A percentile compares a stretch with the other conserved stretches of the same genome.
phyloP scores from a whole-genome alignment of 2,888 invertebrate species.

The Aphidius colemani region DNA sequence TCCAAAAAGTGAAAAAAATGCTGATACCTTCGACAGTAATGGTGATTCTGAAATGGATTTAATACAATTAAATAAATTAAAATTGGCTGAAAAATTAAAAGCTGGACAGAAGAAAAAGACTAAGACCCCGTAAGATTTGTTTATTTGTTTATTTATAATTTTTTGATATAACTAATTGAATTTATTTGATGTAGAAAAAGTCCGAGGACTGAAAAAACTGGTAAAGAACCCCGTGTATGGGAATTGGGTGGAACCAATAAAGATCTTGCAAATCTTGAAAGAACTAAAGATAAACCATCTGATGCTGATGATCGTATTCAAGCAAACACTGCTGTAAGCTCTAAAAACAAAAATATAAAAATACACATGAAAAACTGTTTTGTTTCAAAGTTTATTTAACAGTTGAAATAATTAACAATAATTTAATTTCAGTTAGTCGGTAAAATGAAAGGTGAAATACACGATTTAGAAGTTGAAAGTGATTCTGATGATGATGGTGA shows the following conservation, averaged over 20 bases:
- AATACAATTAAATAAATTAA: slow-evolving; percentile 64
- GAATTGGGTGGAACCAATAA: slow-evolving; percentile 79
- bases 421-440: slow-evolving; percentile 70
- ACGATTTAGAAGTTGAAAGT: slow-evolving; percentile 80
- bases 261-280: slow-evolving; percentile 80
- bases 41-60: slow-evolving; percentile 52
- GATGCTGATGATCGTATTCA: slow-evolving; percentile 66
- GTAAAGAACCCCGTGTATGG: slow-evolving; percentile 91
- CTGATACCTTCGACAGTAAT: slow-evolving; percentile 25
- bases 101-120: slow-evolving; percentile 68
- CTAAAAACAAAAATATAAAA: too few species aligned
- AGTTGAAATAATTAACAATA: slow-evolving; percentile 12
- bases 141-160: background rate
- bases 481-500: slow-evolving; percentile 72
- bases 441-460: slow-evolving; percentile 81
- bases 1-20: too few species aligned
- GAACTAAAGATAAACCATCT: slow-evolving; percentile 77
- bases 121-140: slow-evolving; percentile 63
- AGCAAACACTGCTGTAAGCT: slow-evolving; percentile 69
- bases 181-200: slow-evolving; percentile 56
- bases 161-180: too few species aligned
- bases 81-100: slow-evolving; percentile 80
- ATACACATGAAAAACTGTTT: background rate
- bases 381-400: background rate
- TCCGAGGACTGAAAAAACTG: slow-evolving; percentile 70